phyloP scores from a whole-genome alignment of 2,888 invertebrate genomes.

The Helobdella robusta region DNA sequence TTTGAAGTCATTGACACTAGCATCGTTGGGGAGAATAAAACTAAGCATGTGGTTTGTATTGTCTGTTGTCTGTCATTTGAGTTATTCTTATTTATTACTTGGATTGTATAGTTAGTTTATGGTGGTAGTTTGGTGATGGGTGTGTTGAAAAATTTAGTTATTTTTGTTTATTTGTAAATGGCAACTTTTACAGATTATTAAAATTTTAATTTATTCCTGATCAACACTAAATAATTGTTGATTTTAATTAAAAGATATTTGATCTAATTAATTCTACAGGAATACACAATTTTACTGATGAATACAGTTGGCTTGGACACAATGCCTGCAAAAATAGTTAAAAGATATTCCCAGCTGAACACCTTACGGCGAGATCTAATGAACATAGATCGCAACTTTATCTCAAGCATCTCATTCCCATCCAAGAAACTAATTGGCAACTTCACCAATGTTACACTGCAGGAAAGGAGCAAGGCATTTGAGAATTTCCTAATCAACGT shows the following conservation, averaged over 20 bases:
- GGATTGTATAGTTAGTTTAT: not conserved
- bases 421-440: slow-evolving; percentile 1
- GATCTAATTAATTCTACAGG: not conserved
- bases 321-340: slow-evolving; percentile 10
- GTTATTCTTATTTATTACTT: not conserved
- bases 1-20: slow-evolving; percentile 12
- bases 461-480: not conserved
- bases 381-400: not conserved
- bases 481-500: slow-evolving; percentile 3
- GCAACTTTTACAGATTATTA: not conserved
- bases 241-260: not conserved
- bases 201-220: not conserved
- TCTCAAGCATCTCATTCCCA: not conserved
- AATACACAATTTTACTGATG: slow-evolving; percentile 1
- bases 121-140: no score
- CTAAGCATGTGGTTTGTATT: slow-evolving; percentile 13
- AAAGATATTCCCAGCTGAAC: slow-evolving; percentile 6
- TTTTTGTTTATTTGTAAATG: not conserved
- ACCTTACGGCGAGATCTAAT: not conserved
- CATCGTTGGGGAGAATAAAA: not conserved
- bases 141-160: not conserved
- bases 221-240: not conserved
- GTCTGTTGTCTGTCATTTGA: not conserved
- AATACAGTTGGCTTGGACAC: slow-evolving; percentile 7
- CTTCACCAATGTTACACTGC: not conserved